A percentile compares a stretch with the other conserved stretches of the same genome.
Evolutionary conservation across 2,888 invertebrate species (phyloP).

Genomic region (Galerucella nymphaeae): DNA sequence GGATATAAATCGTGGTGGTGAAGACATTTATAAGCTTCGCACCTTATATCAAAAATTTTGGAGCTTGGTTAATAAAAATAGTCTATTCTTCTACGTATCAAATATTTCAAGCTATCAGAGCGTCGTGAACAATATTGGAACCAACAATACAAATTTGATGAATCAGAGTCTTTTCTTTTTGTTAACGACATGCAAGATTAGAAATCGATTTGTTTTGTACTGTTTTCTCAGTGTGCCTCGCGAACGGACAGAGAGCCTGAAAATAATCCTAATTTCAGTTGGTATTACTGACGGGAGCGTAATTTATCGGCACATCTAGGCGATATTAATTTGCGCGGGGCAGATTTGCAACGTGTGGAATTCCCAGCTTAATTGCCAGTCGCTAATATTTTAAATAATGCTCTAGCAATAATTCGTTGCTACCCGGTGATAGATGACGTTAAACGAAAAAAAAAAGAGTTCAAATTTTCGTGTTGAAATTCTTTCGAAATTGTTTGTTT

Average conservation of each 20-base stretch:
- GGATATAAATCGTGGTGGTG: too few relatives aligned
- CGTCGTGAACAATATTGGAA: not conserved
- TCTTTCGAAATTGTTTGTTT: conserved; percentile 30
- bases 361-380: conserved; percentile 45
- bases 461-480: conserved; percentile 16
- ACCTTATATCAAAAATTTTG: too few relatives aligned
- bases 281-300: conserved; percentile 39
- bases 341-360: conserved; percentile 46
- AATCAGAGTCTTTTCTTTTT: too few relatives aligned
- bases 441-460: conserved; percentile 26
- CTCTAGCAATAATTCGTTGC: conserved; percentile 37
- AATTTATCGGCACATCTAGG: conserved; percentile 46
- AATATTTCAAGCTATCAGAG: not conserved
- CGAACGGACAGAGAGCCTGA: conserved; percentile 18
- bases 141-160: not conserved
- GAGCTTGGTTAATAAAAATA: too few relatives aligned
- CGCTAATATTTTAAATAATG: conserved; percentile 47
- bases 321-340: conserved; percentile 46
- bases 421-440: conserved; percentile 24
- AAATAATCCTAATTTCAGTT: conserved; percentile 46
- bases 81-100: not conserved
- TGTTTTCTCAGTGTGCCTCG: conserved; percentile 12
- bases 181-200: not conserved
- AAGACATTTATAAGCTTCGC: too few relatives aligned
- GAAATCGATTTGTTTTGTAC: not conserved